These are phyloP conservation scores for Columba livia DNA, from an alignment of 2,113 vertebrate genomes.

Conservation along the genomic window DNA sequence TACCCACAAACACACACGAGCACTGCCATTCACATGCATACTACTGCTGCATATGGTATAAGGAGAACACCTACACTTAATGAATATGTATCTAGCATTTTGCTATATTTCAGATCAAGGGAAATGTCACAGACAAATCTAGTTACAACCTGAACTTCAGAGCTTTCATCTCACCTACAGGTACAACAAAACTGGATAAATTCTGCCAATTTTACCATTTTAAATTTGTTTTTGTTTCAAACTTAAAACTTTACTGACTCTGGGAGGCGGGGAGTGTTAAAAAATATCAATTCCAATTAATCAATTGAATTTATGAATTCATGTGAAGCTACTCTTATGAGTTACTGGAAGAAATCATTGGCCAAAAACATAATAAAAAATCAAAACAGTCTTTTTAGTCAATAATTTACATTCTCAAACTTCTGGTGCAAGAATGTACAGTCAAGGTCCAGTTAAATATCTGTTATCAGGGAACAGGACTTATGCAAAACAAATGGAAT, in stretches of 20 bases:
- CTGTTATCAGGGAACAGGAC: not conserved
- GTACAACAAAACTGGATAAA: not conserved
- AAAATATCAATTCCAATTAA: no score
- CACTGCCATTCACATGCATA: not conserved
- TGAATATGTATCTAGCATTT: not conserved
- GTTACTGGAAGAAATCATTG: not conserved
- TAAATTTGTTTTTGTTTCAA: not conserved
- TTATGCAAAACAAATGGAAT: not conserved
- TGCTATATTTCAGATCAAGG: not conserved
- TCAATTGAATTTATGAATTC: no score
- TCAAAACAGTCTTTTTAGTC: not conserved
- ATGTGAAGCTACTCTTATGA: not conserved
- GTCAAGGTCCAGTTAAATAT: not conserved
- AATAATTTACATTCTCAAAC: not conserved
- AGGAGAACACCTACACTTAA: not conserved
- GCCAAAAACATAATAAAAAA: not conserved
- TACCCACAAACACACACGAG: not conserved
- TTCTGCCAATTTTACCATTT: not conserved
- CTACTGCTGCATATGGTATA: accelerated
- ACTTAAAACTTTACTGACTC: no score
- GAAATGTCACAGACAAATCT: not conserved
- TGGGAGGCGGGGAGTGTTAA: no score
- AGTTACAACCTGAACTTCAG: not conserved
- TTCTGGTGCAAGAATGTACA: not conserved
- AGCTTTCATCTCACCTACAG: not conserved